Percentiles rank a stretch among this genome's conserved stretches.
phyloP scores from a whole-genome alignment of 2,888 invertebrate species.

The Eupsilia transversa region DNA sequence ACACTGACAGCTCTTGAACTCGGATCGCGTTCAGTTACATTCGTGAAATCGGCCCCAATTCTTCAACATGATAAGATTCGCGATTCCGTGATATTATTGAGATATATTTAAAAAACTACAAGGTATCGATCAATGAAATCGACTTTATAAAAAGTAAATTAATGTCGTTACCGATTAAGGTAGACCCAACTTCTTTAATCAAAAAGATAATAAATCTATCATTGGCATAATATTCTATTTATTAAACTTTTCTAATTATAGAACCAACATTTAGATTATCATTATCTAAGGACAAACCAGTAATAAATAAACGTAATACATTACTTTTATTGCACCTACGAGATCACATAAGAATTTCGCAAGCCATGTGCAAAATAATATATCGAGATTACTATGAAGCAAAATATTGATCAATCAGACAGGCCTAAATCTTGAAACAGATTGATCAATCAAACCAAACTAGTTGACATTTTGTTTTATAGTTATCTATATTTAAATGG shows the following conservation, averaged over 20 bases:
- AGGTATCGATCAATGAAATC: background rate
- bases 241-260: background rate
- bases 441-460: constrained; percentile 54
- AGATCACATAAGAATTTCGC: constrained; percentile 28
- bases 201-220: constrained; percentile 19
- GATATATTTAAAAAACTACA: background rate
- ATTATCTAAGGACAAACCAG: constrained; percentile 12
- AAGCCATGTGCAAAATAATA: constrained; percentile 41
- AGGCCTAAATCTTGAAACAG: constrained; percentile 35
- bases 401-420: constrained; percentile 41
- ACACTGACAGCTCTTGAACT: no score
- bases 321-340: constrained; percentile 15
- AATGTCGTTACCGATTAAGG: background rate
- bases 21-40: no score
- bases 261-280: constrained; percentile 1
- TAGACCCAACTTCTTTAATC: background rate
- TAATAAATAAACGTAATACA: constrained; percentile 35
- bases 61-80: background rate
- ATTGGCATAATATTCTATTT: no score
- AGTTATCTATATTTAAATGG: constrained; percentile 48
- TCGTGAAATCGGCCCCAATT: no score
- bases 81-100: background rate
- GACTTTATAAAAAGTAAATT: background rate
- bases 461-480: constrained; percentile 54
- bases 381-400: constrained; percentile 14